Conservation (phyloP, 2,797 vertebrate genomes). For the Rhynchonycteris naso region DNA sequence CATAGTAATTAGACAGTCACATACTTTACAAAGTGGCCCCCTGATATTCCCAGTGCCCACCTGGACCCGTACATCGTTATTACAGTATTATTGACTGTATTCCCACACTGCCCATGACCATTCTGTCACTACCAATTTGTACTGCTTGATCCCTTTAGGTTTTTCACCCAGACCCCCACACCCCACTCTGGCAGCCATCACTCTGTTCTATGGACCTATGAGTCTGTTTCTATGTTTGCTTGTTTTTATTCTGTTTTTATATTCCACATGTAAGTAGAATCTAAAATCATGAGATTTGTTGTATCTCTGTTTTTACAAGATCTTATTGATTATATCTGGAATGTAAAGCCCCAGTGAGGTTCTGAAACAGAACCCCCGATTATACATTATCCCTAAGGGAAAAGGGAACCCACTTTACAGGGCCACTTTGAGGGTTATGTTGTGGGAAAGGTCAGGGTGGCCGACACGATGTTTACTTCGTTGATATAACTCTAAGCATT, state of each 20-base stretch:
- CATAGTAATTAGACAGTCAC: not conserved
- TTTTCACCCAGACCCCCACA: not conserved
- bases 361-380: not conserved
- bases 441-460: not conserved
- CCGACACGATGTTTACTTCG: not conserved
- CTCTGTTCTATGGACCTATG: not conserved
- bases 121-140: not conserved
- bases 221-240: not conserved
- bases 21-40: not conserved
- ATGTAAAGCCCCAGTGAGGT: not conserved
- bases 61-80: not conserved
- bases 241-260: not conserved
- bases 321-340: not conserved
- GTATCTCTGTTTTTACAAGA: conserved; percentile 2
- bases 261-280: not conserved
- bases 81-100: not conserved
- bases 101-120: not conserved
- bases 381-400: not conserved
- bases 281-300: not conserved
- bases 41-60: not conserved
- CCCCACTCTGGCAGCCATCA: not conserved
- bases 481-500: not conserved
- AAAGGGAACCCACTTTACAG: not conserved
- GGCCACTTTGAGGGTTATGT: not conserved
- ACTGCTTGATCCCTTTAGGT: not conserved